phyloP scores from a whole-genome alignment of 2,888 invertebrate species.

The Ormyrus thymus region DNA sequence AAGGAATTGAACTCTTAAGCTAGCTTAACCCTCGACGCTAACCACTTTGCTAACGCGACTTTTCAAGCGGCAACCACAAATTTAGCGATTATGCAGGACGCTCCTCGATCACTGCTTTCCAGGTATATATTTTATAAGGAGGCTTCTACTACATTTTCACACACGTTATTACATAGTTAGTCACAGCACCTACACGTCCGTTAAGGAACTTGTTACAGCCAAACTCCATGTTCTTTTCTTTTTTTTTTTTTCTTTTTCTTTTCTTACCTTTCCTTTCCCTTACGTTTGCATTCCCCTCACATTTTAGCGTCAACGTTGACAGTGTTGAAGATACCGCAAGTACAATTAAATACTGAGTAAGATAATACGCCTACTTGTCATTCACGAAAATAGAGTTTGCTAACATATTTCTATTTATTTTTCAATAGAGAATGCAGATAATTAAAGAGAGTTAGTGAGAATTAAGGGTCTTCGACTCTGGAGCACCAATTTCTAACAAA shows the following conservation, averaged over 20 bases:
- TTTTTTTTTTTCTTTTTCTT: too few species aligned
- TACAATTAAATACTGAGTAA: conserved; percentile 18
- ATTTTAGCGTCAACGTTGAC: not conserved
- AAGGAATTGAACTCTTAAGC: conserved; percentile 54
- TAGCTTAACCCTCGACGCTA: not conserved
- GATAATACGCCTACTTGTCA: conserved; percentile 10
- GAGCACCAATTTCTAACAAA: conserved; percentile 18
- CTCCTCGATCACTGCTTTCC: not conserved
- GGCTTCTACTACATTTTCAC: not conserved
- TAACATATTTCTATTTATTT: conserved; percentile 45
- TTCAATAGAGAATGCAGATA: conserved; percentile 23
- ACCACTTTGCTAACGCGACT: too few species aligned
- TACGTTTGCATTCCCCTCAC: too few species aligned
- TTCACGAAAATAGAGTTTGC: conserved; percentile 14
- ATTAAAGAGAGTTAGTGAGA: not conserved
- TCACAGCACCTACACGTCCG: too few species aligned
- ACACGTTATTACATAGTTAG: too few species aligned
- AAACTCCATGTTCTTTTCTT: too few species aligned
- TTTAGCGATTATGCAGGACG: not conserved
- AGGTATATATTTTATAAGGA: not conserved
- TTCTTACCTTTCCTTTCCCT: too few species aligned
- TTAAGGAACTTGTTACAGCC: too few species aligned
- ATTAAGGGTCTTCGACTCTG: not conserved
- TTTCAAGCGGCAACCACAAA: not conserved
- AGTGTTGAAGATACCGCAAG: not conserved